Evolutionary conservation across 2,113 vertebrate species (phyloP), one percentile per base, ranked within the genome.

Genomic region (Serilophus lunatus): DNA sequence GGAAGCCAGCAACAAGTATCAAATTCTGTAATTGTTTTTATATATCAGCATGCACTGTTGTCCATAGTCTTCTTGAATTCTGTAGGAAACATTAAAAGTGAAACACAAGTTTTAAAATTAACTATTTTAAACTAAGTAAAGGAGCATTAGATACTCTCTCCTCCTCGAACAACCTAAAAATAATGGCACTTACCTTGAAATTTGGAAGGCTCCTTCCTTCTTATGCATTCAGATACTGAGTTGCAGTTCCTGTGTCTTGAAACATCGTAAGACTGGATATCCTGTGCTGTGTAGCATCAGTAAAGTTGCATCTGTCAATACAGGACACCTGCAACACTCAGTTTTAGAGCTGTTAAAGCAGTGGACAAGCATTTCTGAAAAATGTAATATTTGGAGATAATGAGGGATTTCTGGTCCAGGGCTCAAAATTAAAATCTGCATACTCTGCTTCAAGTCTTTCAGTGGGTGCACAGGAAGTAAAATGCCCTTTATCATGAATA

Each of bases 181-280:
- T 78, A 93, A 82, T 63, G 64, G 14, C 56, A 76, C 26, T 90
- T 74, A 51, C 44, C 60, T 69, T 93, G 87, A 94, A 89, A 70
- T 94, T 86, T 75, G 45, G 75, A 86, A 86, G 28, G 5, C 13
- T 82, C 8, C 63, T 82, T 93, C 76, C 44, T 84, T 86, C 56
- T 95, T 86, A 56, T 33, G 33, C 50, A 64, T 88, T 92, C 59
- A 92, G 45, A 42, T 68, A 85, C 45, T 45, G 63, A 92, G 54
- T 61, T 68, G 66, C n/a, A 66, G 83, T 95, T 96, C 86, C 81
- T 92, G 13, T 71, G 50, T 86, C 92, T 86, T 76, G 65, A 95
- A 94, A 83, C 0, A 0, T 65, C 87, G 23, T 66, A 68, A 92
- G 77, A 69, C 59, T 89, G 81, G 86, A 83, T 88, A 96, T 92